These are phyloP conservation scores for Alosa sapidissima DNA, from an alignment of 2,797 vertebrate genomes.

Conservation along the genomic window DNA sequence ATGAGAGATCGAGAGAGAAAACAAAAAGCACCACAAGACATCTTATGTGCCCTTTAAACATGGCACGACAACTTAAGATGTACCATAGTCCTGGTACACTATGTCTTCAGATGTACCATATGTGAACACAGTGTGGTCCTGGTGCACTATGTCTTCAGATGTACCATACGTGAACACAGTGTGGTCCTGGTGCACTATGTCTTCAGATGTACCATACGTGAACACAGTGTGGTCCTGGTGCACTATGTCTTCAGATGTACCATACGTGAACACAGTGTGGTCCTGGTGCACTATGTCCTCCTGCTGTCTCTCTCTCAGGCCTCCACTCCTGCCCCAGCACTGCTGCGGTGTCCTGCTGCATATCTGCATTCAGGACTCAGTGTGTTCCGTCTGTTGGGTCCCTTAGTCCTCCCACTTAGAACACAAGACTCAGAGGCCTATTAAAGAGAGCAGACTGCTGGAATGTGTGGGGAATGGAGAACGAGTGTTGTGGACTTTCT, in stretches of 20 bases:
- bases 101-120: too few relatives aligned
- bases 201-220: too few relatives aligned
- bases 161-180: too few relatives aligned
- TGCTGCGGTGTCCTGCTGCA: neutral
- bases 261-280: neutral
- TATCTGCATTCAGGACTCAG: neutral
- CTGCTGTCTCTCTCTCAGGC: neutral
- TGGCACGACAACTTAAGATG: neutral
- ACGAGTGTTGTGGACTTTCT: neutral
- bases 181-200: too few relatives aligned
- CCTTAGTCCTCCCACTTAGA: neutral
- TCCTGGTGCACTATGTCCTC: neutral
- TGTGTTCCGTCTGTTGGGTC: neutral
- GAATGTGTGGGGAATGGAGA: neutral
- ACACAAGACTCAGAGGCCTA: neutral
- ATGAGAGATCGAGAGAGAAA: neutral
- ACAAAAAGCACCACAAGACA: neutral
- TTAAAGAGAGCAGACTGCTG: neutral
- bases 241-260: too few relatives aligned
- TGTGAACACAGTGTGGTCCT: too few relatives aligned
- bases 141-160: too few relatives aligned
- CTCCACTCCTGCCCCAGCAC: neutral
- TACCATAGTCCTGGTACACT: neutral
- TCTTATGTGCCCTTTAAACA: neutral
- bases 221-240: too few relatives aligned